Conservation (phyloP, 2,797 vertebrate species). For the Myotis findleyi region DNA sequence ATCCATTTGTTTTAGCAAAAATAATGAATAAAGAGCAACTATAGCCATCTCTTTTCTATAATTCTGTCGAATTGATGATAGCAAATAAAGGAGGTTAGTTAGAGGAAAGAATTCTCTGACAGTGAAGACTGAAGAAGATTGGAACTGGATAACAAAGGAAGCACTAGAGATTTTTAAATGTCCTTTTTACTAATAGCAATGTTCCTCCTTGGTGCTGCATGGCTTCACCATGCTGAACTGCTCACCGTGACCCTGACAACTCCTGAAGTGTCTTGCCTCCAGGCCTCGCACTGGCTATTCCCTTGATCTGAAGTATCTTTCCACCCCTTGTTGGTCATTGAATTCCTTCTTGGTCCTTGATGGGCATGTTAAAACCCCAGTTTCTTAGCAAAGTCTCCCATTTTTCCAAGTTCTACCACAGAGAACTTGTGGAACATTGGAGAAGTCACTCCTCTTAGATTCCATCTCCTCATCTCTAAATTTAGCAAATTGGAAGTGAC, state of each 20-base stretch:
- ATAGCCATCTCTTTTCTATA: background rate
- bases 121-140: background rate
- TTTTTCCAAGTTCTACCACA: background rate
- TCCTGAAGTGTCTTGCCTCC: background rate
- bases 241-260: background rate
- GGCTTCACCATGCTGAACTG: background rate
- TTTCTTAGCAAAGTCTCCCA: background rate
- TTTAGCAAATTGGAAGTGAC: background rate
- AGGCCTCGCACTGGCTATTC: background rate
- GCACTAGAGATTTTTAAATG: background rate
- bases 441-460: background rate
- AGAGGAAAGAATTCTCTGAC: background rate
- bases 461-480: background rate
- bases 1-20: background rate
- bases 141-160: background rate
- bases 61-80: background rate
- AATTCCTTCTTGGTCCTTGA: background rate
- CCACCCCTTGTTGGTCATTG: background rate
- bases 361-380: background rate
- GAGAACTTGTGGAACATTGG: background rate
- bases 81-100: background rate
- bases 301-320: background rate
- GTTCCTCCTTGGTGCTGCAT: background rate
- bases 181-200: background rate
- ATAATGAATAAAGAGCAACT: background rate